phyloP scores from a whole-genome alignment of 2,113 vertebrate species.

The Aegithalos caudatus region DNA sequence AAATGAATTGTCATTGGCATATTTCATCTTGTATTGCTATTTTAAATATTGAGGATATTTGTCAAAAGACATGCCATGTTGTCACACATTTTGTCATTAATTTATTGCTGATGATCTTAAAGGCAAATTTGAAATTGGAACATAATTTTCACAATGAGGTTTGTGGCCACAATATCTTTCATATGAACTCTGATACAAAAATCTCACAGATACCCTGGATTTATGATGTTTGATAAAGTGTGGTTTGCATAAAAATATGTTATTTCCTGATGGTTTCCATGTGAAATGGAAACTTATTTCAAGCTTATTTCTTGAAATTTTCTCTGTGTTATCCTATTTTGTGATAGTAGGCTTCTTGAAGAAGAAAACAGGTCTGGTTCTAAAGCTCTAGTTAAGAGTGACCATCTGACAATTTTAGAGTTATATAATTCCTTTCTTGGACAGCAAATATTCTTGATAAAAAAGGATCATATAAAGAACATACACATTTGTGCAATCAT shows the following conservation, averaged over 20 bases:
- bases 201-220: fast-evolving
- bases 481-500: fast-evolving
- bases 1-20: neutral
- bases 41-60: constrained; percentile 19
- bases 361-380: neutral
- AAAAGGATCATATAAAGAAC: neutral
- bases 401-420: neutral
- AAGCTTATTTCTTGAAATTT: neutral
- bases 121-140: neutral
- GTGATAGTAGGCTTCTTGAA: fast-evolving
- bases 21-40: neutral
- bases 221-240: neutral
- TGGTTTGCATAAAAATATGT: neutral
- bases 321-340: fast-evolving
- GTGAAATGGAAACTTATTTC: too few species aligned
- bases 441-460: neutral
- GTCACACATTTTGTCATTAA: neutral
- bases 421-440: neutral
- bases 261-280: neutral
- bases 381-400: neutral
- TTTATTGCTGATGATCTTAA: neutral
- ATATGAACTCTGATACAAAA: neutral
- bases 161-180: neutral
- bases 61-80: neutral
- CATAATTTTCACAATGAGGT: neutral